phyloP scores from a whole-genome alignment of 92 coral and sea anemone genomes.

The Phenganax stokvisi region DNA sequence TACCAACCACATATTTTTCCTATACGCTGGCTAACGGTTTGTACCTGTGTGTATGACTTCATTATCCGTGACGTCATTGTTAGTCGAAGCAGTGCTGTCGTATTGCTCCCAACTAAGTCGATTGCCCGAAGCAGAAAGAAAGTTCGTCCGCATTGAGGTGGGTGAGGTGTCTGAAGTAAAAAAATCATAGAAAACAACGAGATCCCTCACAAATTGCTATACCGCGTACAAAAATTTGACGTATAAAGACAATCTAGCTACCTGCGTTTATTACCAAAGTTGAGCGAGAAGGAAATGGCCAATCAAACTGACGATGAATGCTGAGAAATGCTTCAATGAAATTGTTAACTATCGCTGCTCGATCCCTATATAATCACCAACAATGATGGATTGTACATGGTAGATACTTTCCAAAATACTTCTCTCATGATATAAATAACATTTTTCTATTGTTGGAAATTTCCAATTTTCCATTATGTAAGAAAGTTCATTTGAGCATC shows the following conservation, averaged over 20 bases:
- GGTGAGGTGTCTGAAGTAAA: neutral
- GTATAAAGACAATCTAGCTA: neutral
- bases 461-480: no score
- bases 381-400: neutral
- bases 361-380: slow-evolving; percentile 43
- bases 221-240: neutral
- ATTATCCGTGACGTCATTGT: neutral
- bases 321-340: slow-evolving; percentile 55
- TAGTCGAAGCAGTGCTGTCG: neutral
- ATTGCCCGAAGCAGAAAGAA: slow-evolving; percentile 12
- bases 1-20: no score
- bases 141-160: neutral
- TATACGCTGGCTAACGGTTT: neutral
- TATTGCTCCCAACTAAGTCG: slow-evolving; percentile 8
- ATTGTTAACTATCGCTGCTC: slow-evolving; percentile 70
- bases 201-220: neutral
- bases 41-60: slow-evolving; percentile 1
- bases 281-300: slow-evolving; percentile 61
- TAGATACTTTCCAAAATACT: no score
- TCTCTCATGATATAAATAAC: no score
- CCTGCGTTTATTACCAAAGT: slow-evolving; percentile 14
- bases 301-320: slow-evolving; percentile 60
- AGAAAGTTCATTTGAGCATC: no score
- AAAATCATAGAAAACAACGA: neutral
- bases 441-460: no score